Base-by-base conservation (phyloP, 2,797 vertebrate genomes). In the Sebastes cheni region DNA sequence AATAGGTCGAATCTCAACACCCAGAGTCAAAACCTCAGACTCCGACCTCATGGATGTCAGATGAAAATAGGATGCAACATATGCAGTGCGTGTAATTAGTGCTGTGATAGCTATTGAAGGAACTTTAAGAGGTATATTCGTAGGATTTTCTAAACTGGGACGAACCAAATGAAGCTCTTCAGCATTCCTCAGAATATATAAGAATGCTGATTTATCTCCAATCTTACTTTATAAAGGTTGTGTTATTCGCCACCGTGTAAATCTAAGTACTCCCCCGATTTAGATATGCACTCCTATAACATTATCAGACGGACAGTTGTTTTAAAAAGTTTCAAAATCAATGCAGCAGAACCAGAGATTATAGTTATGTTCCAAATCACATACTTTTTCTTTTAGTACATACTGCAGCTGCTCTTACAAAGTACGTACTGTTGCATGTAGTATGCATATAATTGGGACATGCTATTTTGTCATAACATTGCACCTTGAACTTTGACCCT, bases 1-100 rank as follows among this genome's bases (percentile, higher is more conserved):
- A 94, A 92, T 95, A 93, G 81, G 58, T 23, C 39, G 32, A 80
- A 77, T 20, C 46, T 86, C 55, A 46, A 72, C 54, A 73, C 27
- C 46, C 72, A 34, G 22, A 77, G 72, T 72, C 78, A 72, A 66
- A 85, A 58, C 5, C 0, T 60, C 34, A 54, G 11, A 71, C 70
- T 65, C 65, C n/a, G 12, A 52, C 64, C 54, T 70, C 8, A 25
- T 22, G 42, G 34, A 42, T 50, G 55, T 75, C 67, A 46, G 18
- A 25, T 64, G 23, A 72, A 64, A 71, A 64, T 70, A 32, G 34
- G 32, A 82, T 27, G 32, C 32, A 50, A 32, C 18, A 71, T 34
- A 36, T 56, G 13, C 16, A 67, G 46, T 52, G 8, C 18, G 32
- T 20, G 14, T 65, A 27, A 77, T 75, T 25, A 67, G 42, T 70